Conservation (phyloP, 2,888 invertebrate species). For the Caenorhabditis sp. region DNA sequence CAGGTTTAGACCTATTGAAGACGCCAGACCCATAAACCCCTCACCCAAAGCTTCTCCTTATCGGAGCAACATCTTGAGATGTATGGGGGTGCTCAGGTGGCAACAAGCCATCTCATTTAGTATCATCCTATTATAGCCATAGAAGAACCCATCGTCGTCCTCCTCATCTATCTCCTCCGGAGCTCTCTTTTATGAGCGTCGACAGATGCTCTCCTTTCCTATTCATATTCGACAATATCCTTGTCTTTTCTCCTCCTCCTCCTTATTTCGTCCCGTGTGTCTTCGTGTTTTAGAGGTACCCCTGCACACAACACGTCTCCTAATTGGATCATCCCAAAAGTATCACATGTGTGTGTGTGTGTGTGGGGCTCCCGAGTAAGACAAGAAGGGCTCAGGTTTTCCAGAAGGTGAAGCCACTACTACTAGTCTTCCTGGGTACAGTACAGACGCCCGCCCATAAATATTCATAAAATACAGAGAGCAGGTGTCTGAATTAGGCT, state of each 20-base stretch:
- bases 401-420: not conserved
- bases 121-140: constrained; percentile 61
- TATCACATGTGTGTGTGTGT: constrained; percentile 4
- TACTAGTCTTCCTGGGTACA: not conserved
- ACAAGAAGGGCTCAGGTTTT: not conserved
- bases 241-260: not conserved
- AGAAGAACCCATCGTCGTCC: constrained; percentile 13
- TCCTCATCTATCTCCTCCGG: constrained; percentile 19
- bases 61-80: constrained; percentile 54
- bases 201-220: constrained; percentile 61
- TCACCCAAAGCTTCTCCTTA: not conserved
- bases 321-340: constrained; percentile 59
- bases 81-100: constrained; percentile 55
- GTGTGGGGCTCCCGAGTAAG: not conserved
- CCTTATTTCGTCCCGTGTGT: not conserved
- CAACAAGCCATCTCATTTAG: constrained; percentile 61
- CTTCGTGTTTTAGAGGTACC: constrained; percentile 30
- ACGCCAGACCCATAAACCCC: no score
- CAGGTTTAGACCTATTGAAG: no score
- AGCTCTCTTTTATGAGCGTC: constrained; percentile 62
- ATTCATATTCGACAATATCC: constrained; percentile 63
- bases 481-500: constrained; percentile 70
- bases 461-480: constrained; percentile 58
- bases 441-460: constrained; percentile 29
- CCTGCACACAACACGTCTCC: not conserved